phyloP scores from a whole-genome alignment of 2,797 vertebrate genomes.

The Pipistrellus kuhlii region DNA sequence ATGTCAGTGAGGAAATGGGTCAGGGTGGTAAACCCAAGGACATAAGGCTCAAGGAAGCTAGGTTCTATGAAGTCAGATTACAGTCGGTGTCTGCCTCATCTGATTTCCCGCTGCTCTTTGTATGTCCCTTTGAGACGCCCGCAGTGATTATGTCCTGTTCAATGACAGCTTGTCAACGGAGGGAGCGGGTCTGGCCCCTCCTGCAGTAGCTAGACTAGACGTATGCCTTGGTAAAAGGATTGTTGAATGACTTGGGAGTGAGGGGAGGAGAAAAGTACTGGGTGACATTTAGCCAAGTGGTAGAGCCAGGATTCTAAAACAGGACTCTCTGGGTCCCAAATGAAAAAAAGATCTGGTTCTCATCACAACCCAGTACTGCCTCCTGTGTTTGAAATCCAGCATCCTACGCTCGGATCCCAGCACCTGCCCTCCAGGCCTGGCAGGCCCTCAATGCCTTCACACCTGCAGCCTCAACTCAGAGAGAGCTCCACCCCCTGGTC shows the following conservation, averaged over 20 bases:
- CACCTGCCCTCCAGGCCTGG: slow-evolving; percentile 3
- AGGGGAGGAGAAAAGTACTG: neutral
- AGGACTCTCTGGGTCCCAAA: neutral
- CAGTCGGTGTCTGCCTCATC: too few species aligned
- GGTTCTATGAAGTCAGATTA: neutral
- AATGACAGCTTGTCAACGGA: neutral
- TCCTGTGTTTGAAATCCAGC: neutral
- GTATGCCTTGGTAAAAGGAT: neutral
- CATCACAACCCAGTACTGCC: neutral
- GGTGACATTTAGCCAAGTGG: neutral
- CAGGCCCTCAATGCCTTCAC: neutral
- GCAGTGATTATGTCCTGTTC: neutral
- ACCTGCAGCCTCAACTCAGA: neutral
- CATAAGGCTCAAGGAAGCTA: slow-evolving; percentile 10
- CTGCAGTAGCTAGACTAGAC: neutral
- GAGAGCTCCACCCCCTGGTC: neutral
- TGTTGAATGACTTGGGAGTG: neutral
- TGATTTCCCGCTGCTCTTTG: neutral
- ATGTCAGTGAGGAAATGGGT: neutral
- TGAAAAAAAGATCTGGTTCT: slow-evolving; percentile 19
- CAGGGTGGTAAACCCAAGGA: neutral
- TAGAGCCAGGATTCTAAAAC: neutral
- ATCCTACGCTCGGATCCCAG: slow-evolving; percentile 9
- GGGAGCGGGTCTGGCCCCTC: neutral
- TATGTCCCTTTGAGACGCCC: neutral